Conservation (phyloP, 2,888 invertebrate species). For the Synanthedon tipuliformis region DNA sequence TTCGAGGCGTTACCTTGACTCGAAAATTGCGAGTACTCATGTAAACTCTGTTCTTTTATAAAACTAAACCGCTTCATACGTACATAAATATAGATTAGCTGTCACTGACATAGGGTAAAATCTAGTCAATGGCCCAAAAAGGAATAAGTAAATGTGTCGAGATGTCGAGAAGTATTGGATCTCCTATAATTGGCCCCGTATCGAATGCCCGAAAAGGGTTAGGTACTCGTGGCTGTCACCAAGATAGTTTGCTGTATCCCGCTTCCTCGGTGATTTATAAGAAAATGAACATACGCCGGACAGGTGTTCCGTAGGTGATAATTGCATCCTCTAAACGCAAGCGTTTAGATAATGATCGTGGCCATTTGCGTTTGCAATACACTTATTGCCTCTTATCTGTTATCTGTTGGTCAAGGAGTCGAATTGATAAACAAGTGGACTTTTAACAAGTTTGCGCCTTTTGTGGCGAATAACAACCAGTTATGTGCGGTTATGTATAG, state of each 20-base stretch:
- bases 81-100: too few relatives aligned
- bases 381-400: conserved; percentile 10
- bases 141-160: conserved; percentile 9
- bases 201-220: conserved; percentile 11
- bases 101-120: conserved; percentile 1
- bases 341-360: conserved; percentile 44
- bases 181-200: conserved; percentile 23
- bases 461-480: conserved; percentile 4
- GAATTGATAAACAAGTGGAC: conserved; percentile 13
- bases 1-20: conserved; percentile 8
- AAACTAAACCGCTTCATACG: too few relatives aligned
- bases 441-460: conserved; percentile 15
- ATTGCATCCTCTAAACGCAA: conserved; percentile 38
- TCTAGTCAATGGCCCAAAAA: conserved; percentile 12
- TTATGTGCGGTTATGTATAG: conserved; percentile 5
- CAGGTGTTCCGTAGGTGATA: conserved; percentile 43
- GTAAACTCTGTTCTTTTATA: too few relatives aligned
- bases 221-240: conserved; percentile 15
- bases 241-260: conserved; percentile 12
- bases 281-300: conserved; percentile 29
- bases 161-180: conserved; percentile 12
- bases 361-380: conserved; percentile 30
- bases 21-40: conserved; percentile 1
- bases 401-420: conserved; percentile 12
- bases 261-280: conserved; percentile 14